Base-by-base conservation (phyloP, 2,797 vertebrate species). In the Paratrypauchen microcephalus region DNA sequence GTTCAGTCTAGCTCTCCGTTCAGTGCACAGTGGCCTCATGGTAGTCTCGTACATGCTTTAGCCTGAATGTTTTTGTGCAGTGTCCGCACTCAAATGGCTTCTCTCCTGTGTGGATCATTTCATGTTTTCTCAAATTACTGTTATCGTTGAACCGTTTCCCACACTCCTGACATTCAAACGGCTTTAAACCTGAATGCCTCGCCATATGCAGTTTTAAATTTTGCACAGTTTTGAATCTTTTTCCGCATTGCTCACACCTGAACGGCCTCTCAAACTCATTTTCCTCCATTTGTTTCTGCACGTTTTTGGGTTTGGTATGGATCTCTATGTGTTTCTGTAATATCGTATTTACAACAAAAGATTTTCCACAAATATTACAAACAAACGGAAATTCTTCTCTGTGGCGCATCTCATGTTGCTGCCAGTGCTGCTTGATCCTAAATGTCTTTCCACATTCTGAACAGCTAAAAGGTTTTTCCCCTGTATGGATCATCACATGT, bases 381-480 rank as follows among this genome's bases (percentile, higher is more conserved):
- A 28, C 55, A 28, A 57, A 57, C 0, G 55, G 55, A 2, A 26
- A 16, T 6, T 57, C 55, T 7, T 28, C 18, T 8, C 57, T 19
- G 28, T 59, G 57, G 2, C 26, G 18, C 16, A 32, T 19, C 57
- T 57, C 55, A 15, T 57, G 55, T 4, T 26, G 55, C 24, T 26
- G 55, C 24, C 55, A 28, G 24, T 57, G 55, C 55, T 57, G 55
- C 13, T 57, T 57, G 23, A 28, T 57, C 11, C 55, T 15, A 6
- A 57, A 57, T 5, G 6, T 23, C 24, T 57, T 57, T 6, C 16
- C 55, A 6, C 55, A 57, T 11, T 5, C 5, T 15, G 55, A 26
- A 57, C 55, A 57, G 55, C 55, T 26, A 24, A 57, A 57, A 57
- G 55, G 55, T 28, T 57, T 57, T 13, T 28, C 55, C 24, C 55